A percentile compares a stretch with the other conserved stretches of the same genome.
Conservation (phyloP, 2,797 vertebrate species). For the Sebastes oblongus region DNA sequence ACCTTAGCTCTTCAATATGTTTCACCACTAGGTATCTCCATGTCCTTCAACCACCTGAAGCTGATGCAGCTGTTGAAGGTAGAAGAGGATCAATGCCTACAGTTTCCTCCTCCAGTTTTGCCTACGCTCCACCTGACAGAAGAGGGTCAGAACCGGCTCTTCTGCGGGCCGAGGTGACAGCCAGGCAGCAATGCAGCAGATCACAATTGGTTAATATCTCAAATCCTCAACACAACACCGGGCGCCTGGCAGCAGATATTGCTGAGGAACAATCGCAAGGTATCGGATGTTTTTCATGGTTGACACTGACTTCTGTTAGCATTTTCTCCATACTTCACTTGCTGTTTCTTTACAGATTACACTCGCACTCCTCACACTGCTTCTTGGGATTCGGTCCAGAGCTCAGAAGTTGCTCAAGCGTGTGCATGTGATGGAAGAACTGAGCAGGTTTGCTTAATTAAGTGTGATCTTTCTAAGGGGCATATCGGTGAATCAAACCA, state of each 20-base stretch:
- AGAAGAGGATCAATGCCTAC: slow-evolving; percentile 59
- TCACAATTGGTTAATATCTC: neutral
- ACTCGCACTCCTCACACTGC: neutral
- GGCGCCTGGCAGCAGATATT: slow-evolving; percentile 15
- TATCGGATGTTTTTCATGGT: slow-evolving; percentile 6
- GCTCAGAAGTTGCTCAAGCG: slow-evolving; percentile 34
- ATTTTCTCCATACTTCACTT: neutral
- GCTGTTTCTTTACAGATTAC: slow-evolving; percentile 16
- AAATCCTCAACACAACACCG: slow-evolving; percentile 7
- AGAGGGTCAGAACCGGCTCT: slow-evolving; percentile 74
- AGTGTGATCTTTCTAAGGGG: neutral
- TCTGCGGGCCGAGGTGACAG: slow-evolving; percentile 5
- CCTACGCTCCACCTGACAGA: slow-evolving; percentile 1
- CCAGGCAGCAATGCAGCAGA: slow-evolving; percentile 22
- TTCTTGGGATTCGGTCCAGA: neutral
- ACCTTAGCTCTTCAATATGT: neutral
- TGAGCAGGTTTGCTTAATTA: slow-evolving; percentile 48
- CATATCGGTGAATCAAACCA: neutral
- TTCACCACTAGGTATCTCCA: slow-evolving; percentile 82
- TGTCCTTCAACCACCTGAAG: slow-evolving; percentile 41
- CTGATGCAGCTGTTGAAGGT: slow-evolving; percentile 24
- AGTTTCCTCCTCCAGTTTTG: slow-evolving; percentile 30
- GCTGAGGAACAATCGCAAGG: slow-evolving; percentile 70
- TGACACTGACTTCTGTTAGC: neutral
- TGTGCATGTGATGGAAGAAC: neutral